A percentile compares a stretch with the other conserved stretches of the same genome.
Evolutionary conservation across 1,140 invertebrate species (phyloP).

Genomic region (Mactra quadrangularis): DNA sequence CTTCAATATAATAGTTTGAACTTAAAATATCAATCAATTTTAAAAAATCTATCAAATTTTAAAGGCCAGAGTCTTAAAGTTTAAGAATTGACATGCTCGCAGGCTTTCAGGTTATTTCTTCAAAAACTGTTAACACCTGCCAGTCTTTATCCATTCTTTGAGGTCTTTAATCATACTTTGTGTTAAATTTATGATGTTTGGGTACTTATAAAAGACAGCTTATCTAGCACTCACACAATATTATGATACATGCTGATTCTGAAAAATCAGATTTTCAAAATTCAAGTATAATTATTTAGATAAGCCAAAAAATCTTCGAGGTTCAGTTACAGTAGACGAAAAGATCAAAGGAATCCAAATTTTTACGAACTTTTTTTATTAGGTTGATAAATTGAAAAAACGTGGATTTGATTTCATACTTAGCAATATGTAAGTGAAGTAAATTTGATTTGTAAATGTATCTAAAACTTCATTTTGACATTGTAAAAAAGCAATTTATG

Average conservation of each 20-base stretch:
- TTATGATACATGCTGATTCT: constrained; percentile 35
- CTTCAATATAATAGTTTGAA: too few species aligned
- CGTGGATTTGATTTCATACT: constrained; percentile 44
- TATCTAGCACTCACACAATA: constrained; percentile 21
- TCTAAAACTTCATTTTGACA: constrained; percentile 47
- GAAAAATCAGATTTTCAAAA: constrained; percentile 31
- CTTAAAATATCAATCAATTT: too few species aligned
- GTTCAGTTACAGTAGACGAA: neutral
- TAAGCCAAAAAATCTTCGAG: constrained; percentile 14
- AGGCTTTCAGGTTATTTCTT: too few species aligned
- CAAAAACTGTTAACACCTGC: constrained; percentile 44
- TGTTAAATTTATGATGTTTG: constrained; percentile 29
- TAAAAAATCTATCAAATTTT: too few species aligned
- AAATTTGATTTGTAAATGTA: constrained; percentile 54
- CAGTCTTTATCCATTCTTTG: constrained; percentile 30
- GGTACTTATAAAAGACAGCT: constrained; percentile 23
- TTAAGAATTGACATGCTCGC: too few species aligned
- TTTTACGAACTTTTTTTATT: constrained; percentile 41
- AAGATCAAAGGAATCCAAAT: constrained; percentile 28
- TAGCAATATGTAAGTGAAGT: constrained; percentile 34
- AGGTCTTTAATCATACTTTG: constrained; percentile 20
- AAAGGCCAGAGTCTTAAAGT: too few species aligned
- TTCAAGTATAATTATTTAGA: constrained; percentile 41
- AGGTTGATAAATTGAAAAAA: constrained; percentile 26
- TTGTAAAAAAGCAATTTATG: constrained; percentile 59